Conservation (phyloP, 2,888 invertebrate genomes). For the Ferdinandea cuprea region DNA sequence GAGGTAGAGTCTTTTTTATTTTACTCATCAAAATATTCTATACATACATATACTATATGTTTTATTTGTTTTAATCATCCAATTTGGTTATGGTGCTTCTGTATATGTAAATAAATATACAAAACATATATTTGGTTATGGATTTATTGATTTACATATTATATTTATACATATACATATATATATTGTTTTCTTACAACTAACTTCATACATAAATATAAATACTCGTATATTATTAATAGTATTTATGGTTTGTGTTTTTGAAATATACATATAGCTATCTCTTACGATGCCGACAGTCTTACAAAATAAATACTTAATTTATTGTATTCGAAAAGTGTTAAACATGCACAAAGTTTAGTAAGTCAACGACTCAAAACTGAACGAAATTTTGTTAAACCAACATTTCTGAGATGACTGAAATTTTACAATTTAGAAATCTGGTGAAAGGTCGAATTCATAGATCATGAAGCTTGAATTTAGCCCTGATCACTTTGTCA, state of each 20-base stretch:
- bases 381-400: no score
- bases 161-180: conserved; percentile 1
- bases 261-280: neutral
- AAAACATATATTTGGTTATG: conserved; percentile 51
- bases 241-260: neutral
- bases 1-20: conserved; percentile 66
- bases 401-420: no score
- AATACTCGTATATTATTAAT: neutral
- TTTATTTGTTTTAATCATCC: conserved; percentile 35
- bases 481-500: no score
- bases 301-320: no score
- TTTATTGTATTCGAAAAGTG: no score
- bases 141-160: conserved; percentile 10
- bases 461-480: no score
- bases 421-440: no score
- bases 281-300: no score
- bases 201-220: conserved; percentile 21
- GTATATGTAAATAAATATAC: neutral
- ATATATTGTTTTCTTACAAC: conserved; percentile 1
- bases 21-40: conserved; percentile 37
- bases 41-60: conserved; percentile 21
- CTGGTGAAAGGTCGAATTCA: no score
- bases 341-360: no score
- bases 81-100: conserved; percentile 52
- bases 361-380: no score